Percentiles rank a stretch among this genome's conserved stretches.
Evolutionary conservation across 1,140 invertebrate species (phyloP).

Genomic region (Melanaphis sacchari): DNA sequence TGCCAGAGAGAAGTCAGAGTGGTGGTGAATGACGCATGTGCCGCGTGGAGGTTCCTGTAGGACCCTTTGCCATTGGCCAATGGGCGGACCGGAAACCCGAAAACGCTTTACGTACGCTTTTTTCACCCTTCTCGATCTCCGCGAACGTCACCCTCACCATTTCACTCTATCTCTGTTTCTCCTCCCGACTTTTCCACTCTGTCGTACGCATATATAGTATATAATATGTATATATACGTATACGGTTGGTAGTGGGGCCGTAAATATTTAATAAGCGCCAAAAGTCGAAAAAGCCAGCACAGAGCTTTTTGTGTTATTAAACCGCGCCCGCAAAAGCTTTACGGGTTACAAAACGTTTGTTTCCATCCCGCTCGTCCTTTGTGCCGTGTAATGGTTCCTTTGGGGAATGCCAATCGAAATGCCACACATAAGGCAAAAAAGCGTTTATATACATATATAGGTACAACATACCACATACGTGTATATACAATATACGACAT

Average conservation of each 20-base stretch:
- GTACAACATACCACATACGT: background rate
- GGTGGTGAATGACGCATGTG: conserved; percentile 52
- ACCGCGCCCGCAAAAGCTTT: conserved; percentile 56
- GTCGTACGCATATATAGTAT: background rate
- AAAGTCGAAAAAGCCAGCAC: conserved; percentile 55
- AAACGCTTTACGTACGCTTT: conserved; percentile 57
- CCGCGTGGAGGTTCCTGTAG: conserved; percentile 26
- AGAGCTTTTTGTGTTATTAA: conserved; percentile 58
- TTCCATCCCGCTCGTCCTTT: conserved; percentile 24
- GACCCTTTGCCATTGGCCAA: conserved; percentile 51
- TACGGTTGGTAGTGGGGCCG: background rate
- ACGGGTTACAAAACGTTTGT: conserved; percentile 54
- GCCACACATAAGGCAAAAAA: conserved; percentile 10
- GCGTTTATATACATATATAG: background rate
- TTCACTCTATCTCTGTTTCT: background rate
- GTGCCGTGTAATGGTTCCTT: conserved; percentile 48
- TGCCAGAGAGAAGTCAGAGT: background rate
- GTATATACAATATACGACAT: background rate
- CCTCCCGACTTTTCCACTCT: background rate
- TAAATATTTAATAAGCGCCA: conserved; percentile 58
- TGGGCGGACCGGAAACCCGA: conserved; percentile 57
- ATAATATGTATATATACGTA: background rate
- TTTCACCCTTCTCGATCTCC: conserved; percentile 36
- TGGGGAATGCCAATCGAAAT: conserved; percentile 55
- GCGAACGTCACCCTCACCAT: background rate